These are phyloP conservation scores for Bubo scandiacus DNA, from an alignment of 2,113 vertebrate genomes.

Conservation along the genomic window DNA sequence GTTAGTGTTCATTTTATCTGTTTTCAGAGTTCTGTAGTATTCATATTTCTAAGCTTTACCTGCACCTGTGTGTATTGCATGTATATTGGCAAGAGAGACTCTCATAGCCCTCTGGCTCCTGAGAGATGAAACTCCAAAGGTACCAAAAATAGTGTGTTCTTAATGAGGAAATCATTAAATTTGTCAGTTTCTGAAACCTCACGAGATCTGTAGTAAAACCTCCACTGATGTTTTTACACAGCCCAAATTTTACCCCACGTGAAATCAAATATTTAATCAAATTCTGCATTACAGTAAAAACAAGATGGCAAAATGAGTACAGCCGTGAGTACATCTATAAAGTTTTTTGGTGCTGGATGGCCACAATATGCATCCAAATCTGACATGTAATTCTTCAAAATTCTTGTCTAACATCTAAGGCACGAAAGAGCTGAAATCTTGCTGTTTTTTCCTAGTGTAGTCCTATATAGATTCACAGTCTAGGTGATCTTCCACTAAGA, in stretches of 20 bases:
- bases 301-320: background rate
- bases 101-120: background rate
- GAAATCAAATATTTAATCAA: constrained; percentile 4
- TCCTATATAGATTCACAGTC: background rate
- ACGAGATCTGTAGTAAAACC: background rate
- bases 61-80: background rate
- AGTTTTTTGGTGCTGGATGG: background rate
- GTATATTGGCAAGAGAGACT: background rate
- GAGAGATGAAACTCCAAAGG: background rate
- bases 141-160: background rate
- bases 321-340: background rate
- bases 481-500: background rate
- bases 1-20: background rate
- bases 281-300: background rate
- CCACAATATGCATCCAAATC: background rate
- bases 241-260: background rate
- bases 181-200: background rate
- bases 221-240: background rate
- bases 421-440: background rate
- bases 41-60: background rate
- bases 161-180: background rate
- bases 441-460: background rate
- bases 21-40: background rate
- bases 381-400: background rate
- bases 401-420: background rate